Conservation (phyloP, 2,797 vertebrate genomes). For the Macropus fuliginosus region DNA sequence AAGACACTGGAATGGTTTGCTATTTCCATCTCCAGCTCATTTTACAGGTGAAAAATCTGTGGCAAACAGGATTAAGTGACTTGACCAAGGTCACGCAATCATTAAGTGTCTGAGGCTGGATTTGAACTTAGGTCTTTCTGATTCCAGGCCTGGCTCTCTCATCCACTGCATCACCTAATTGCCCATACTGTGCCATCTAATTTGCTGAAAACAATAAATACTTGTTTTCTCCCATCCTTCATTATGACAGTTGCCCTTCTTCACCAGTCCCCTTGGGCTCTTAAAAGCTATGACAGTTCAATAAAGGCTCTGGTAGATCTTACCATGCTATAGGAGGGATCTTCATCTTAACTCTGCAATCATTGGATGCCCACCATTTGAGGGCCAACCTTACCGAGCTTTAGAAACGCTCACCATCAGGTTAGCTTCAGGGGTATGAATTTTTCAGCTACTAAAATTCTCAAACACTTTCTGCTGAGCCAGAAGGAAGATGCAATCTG, state of each 20-base stretch:
- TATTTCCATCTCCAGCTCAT: neutral
- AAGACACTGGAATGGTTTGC: neutral
- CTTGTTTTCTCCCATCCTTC: neutral
- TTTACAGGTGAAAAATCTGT: neutral
- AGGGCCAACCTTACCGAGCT: neutral
- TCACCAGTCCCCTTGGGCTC: neutral
- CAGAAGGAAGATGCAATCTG: neutral
- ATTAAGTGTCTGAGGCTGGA: neutral
- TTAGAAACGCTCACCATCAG: neutral
- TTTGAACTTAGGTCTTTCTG: neutral
- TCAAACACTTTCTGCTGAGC: neutral
- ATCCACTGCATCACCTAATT: neutral
- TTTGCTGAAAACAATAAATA: neutral
- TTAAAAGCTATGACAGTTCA: neutral
- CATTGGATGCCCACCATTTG: neutral
- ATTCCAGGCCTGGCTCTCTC: neutral
- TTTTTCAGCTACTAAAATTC: neutral
- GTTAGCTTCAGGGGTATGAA: neutral
- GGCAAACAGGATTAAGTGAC: neutral
- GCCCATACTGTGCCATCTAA: neutral
- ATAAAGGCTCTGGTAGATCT: neutral
- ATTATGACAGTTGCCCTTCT: neutral
- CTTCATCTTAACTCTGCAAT: neutral
- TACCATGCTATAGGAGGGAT: neutral
- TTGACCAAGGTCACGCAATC: neutral